Evolutionary conservation across 1,140 invertebrate genomes (phyloP), one percentile per base, ranked within the genome.

Genomic region (Calycopis cecrops): DNA sequence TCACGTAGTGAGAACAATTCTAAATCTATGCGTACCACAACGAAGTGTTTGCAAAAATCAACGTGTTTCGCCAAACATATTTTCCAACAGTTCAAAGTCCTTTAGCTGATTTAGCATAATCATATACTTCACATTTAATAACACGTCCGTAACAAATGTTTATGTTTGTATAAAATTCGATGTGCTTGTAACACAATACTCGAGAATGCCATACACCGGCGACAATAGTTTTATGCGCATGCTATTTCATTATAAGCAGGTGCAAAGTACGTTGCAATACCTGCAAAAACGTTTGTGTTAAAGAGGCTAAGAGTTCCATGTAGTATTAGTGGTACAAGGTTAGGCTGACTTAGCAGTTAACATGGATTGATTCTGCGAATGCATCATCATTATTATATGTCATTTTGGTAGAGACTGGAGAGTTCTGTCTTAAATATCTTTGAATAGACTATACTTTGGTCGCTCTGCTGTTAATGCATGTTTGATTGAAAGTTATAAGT

Each of bases 311-410:
- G 21, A 28, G 21, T 44, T 44, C 40, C 40, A 28, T 6, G 21
- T 44, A 44, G 40, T 44, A 44, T 44, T 16, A 44, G 17, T 44
- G 16, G 14, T 44, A 44, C 40, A 44, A 44, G 40, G 40, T 44
- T 44, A 44, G 17, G 12, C 40, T 44, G 40, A 44, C 12, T 6
- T 16, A 4, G 40, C 40, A n/a, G 35, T 17, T 9, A 17, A 16
- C 4, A 17, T 16, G 40, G 14, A 16, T 16, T 14, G 7, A 4
- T 40, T 44, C 21, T 28, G 21, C 6, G 21, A 28, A 3, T 28
- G 2, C 21, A 28, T 28, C 21, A 28, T 28, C 2, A 28, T 28
- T 28, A 28, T n/a, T n/a, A n/a, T n/a, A n/a, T n/a, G n/a, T n/a
- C n/a, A n/a, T 28, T 2, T 28, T 3, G 21, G 21, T 2, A 28